phyloP scores from a whole-genome alignment of 2,888 invertebrate species.

The Pachydiplax longipennis region DNA sequence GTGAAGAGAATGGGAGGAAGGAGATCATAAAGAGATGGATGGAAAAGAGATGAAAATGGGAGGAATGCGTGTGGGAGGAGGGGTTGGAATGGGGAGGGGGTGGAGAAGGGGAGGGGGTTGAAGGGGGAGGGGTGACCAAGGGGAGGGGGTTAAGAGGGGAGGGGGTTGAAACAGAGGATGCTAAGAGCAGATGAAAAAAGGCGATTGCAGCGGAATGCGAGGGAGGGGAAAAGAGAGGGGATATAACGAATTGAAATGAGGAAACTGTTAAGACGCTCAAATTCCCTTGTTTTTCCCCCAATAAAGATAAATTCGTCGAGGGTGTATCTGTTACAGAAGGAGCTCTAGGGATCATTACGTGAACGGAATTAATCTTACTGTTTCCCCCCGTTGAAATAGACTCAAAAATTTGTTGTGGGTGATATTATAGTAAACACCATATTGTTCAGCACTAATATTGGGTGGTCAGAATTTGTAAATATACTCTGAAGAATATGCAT shows the following conservation, averaged over 20 bases:
- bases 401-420: too few species aligned
- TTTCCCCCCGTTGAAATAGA: too few species aligned
- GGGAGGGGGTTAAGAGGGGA: background rate
- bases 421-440: too few species aligned
- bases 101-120: background rate
- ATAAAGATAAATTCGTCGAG: background rate
- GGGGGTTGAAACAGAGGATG: background rate
- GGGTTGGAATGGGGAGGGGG: background rate
- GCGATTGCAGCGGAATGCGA: constrained; percentile 28
- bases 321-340: background rate
- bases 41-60: background rate
- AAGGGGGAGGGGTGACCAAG: background rate
- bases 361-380: too few species aligned
- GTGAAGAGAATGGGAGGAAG: background rate
- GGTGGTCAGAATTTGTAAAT: too few species aligned
- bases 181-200: constrained; percentile 1
- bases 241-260: constrained; percentile 32
- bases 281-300: constrained; percentile 8
- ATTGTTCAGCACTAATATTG: too few species aligned
- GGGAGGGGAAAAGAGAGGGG: background rate
- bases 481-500: too few species aligned
- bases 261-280: constrained; percentile 38
- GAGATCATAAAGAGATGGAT: background rate
- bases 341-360: too few species aligned
- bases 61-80: background rate